Percentiles rank a stretch among this genome's conserved stretches.
Conservation (phyloP, 2,888 invertebrate species). For the Brenthis hecate region DNA sequence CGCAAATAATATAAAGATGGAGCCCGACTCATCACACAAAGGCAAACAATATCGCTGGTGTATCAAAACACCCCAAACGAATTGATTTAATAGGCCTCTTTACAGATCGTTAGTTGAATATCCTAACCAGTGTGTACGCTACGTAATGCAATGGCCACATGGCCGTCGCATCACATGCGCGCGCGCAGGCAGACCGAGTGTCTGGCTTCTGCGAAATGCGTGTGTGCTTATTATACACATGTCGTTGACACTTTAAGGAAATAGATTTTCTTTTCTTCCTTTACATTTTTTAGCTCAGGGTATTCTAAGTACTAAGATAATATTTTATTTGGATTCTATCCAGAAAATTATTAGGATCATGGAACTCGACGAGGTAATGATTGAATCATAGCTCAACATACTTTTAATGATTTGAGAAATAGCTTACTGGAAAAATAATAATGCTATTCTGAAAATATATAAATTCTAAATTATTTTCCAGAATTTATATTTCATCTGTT, state of each 20-base stretch:
- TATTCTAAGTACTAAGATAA: not conserved
- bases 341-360: not conserved
- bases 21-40: constrained; percentile 20
- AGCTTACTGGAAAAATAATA: not conserved
- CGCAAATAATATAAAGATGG: constrained; percentile 29
- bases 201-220: constrained; percentile 63
- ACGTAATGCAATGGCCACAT: constrained; percentile 45
- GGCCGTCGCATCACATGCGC: constrained; percentile 44
- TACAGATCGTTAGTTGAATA: constrained; percentile 22
- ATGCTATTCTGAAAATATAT: not conserved
- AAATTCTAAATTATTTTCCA: not conserved
- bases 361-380: not conserved
- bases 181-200: constrained; percentile 65
- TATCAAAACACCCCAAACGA: constrained; percentile 21
- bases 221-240: constrained; percentile 42
- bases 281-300: not conserved
- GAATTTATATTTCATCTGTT: too few relatives aligned
- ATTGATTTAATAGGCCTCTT: constrained; percentile 26
- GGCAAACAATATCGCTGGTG: constrained; percentile 15
- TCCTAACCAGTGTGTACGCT: constrained; percentile 31
- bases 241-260: constrained; percentile 39
- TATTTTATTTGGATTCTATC: constrained; percentile 2
- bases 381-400: not conserved
- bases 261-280: constrained; percentile 24
- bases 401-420: not conserved